phyloP scores from a whole-genome alignment of 2,888 invertebrate species.

The Metellina segmentata region DNA sequence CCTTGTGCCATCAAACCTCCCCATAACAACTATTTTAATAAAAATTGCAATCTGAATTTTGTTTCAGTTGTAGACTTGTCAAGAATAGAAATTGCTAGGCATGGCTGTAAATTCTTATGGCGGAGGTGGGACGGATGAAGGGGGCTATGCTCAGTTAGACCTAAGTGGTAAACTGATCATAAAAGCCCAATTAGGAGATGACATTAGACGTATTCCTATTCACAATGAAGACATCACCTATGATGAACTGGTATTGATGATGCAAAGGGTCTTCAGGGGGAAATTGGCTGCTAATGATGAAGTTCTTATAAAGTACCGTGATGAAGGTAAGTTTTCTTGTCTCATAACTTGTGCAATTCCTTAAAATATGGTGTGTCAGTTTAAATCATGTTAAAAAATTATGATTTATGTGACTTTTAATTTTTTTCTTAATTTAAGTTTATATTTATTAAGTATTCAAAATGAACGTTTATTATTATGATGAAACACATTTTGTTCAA shows the following conservation, averaged over 20 bases:
- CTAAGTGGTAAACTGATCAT: conserved; percentile 80
- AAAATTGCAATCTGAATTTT: too few relatives aligned
- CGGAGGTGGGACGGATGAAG: conserved; percentile 76
- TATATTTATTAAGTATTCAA: conserved; percentile 2
- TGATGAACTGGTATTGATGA: conserved; percentile 87
- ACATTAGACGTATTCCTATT: conserved; percentile 86
- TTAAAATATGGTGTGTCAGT: too few relatives aligned
- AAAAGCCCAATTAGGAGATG: conserved; percentile 85
- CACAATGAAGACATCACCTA: conserved; percentile 88
- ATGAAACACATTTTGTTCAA: too few relatives aligned
- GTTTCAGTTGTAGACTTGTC: too few relatives aligned
- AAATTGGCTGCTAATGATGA: conserved; percentile 85
- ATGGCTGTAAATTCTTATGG: conserved; percentile 75
- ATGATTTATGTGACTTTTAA: background rate
- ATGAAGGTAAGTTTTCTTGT: conserved; percentile 83
- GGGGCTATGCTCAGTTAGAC: conserved; percentile 79
- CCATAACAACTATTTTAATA: too few relatives aligned
- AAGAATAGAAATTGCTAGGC: background rate
- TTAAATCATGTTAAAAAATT: background rate
- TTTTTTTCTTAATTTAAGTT: background rate
- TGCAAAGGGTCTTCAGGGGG: conserved; percentile 87
- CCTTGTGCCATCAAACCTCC: too few relatives aligned
- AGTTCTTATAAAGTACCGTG: conserved; percentile 87
- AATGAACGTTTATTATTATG: too few relatives aligned
- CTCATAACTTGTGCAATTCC: too few relatives aligned